Conservation (phyloP, 2,888 invertebrate genomes). For the Tiliacea aurago region DNA sequence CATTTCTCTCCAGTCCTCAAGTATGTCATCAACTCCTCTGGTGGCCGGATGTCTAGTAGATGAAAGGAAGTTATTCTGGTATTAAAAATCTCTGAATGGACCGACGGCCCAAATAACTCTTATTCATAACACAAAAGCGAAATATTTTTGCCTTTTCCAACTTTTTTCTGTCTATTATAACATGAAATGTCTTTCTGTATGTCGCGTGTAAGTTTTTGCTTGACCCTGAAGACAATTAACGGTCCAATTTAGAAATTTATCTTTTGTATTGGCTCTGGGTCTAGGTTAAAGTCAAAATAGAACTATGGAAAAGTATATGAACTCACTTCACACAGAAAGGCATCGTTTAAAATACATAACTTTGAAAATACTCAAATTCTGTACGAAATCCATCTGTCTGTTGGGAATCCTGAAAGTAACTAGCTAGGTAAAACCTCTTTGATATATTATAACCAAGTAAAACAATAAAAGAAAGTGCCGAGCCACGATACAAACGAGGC, state of each 20-base stretch:
- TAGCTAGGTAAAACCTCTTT: no score
- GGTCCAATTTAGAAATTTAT: slow-evolving; percentile 24
- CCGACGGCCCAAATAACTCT: slow-evolving; percentile 54
- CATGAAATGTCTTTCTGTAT: slow-evolving; percentile 41
- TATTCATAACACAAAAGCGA: slow-evolving; percentile 58
- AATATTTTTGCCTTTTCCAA: slow-evolving; percentile 42
- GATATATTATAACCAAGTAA: not conserved
- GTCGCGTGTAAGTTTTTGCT: slow-evolving; percentile 44
- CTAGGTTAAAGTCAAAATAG: slow-evolving; percentile 12
- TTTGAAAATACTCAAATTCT: no score
- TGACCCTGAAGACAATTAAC: slow-evolving; percentile 4
- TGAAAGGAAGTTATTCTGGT: slow-evolving; percentile 68
- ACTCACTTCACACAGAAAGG: not conserved
- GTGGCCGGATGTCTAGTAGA: slow-evolving; percentile 66
- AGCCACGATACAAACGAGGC: slow-evolving; percentile 35
- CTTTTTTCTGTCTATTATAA: slow-evolving; percentile 43
- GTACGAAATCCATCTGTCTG: no score
- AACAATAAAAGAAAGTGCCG: slow-evolving; percentile 17
- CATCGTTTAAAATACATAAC: no score
- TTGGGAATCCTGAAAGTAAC: no score
- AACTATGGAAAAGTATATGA: not conserved
- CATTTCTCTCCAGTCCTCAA: slow-evolving; percentile 50
- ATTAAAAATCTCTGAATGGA: slow-evolving; percentile 63
- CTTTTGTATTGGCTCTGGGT: slow-evolving; percentile 2
- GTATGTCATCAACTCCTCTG: slow-evolving; percentile 61